Conservation (phyloP, 2,113 vertebrate genomes). For the Nibea albiflora region DNA sequence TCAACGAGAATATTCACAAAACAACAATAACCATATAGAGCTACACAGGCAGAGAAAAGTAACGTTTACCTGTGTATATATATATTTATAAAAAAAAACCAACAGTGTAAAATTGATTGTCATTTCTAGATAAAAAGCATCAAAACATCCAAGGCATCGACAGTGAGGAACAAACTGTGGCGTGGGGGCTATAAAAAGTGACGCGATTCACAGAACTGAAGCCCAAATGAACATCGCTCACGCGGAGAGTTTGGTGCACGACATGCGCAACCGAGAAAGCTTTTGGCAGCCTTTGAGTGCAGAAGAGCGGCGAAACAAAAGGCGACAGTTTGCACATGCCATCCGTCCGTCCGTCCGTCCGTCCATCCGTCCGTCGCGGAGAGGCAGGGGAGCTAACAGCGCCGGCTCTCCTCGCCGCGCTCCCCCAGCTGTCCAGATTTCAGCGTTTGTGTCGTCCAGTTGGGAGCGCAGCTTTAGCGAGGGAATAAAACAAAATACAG, state of each 20-base stretch:
- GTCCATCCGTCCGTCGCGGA: neutral
- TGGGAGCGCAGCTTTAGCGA: constrained; percentile 11
- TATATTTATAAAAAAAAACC: constrained; percentile 52
- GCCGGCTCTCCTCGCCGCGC: neutral
- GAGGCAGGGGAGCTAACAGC: constrained; percentile 3
- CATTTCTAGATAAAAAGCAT: constrained; percentile 82
- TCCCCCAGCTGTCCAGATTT: constrained; percentile 23
- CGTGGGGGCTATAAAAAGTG: constrained; percentile 40
- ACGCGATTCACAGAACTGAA: constrained; percentile 64
- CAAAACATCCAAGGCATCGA: constrained; percentile 83
- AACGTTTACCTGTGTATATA: constrained; percentile 62
- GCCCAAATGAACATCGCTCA: constrained; percentile 60
- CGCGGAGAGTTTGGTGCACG: constrained; percentile 41
- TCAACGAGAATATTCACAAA: constrained; percentile 77
- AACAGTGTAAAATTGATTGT: constrained; percentile 86
- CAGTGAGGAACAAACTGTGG: constrained; percentile 62
- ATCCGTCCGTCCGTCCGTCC: constrained; percentile 20
- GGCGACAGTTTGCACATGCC: constrained; percentile 34
- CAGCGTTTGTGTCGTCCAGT: constrained; percentile 1
- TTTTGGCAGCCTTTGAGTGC: constrained; percentile 72
- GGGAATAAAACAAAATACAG: neutral
- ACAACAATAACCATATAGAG: constrained; percentile 69
- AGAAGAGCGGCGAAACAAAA: constrained; percentile 36
- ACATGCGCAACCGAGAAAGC: constrained; percentile 75
- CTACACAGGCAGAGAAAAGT: constrained; percentile 75